phyloP scores from a whole-genome alignment of 2,888 invertebrate species.

The Megamerina dolium region DNA sequence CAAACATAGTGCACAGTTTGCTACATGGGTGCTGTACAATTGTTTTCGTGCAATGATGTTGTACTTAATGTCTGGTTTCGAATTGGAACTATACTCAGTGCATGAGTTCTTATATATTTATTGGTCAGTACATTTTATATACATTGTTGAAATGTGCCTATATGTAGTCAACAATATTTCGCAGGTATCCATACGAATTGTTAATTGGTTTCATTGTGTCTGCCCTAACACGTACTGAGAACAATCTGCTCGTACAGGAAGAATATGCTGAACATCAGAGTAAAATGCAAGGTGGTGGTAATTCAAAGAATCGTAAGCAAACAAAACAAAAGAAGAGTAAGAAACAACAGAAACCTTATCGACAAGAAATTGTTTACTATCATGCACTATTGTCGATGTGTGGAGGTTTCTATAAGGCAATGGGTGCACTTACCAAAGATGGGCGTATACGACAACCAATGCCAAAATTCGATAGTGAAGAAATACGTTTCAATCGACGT shows the following conservation, averaged over 20 bases:
- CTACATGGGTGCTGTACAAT: conserved; percentile 92
- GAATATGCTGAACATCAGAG: conserved; percentile 51
- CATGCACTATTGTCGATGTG: conserved; percentile 92
- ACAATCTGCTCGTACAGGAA: conserved; percentile 72
- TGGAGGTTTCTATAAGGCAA: conserved; percentile 94
- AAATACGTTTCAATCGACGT: conserved; percentile 90
- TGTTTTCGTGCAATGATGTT: conserved; percentile 88
- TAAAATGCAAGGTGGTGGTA: conserved; percentile 27
- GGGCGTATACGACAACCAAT: conserved; percentile 80
- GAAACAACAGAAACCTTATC: conserved; percentile 67
- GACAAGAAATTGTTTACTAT: conserved; percentile 77
- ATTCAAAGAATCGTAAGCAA: conserved; percentile 46
- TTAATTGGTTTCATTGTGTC: conserved; percentile 91
- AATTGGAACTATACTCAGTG: conserved; percentile 89
- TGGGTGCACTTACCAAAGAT: conserved; percentile 82
- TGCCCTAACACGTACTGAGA: conserved; percentile 82
- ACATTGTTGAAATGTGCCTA: background rate
- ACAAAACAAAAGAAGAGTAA: conserved; percentile 50
- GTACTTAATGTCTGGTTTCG: conserved; percentile 89
- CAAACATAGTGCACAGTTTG: conserved; percentile 43
- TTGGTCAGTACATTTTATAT: conserved; percentile 56
- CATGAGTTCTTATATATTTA: conserved; percentile 96
- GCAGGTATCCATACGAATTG: conserved; percentile 87
- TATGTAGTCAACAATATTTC: too few relatives aligned
- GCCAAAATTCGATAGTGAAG: conserved; percentile 86